phyloP scores from a whole-genome alignment of 2,113 vertebrate genomes.

The Eptesicus fuscus region DNA sequence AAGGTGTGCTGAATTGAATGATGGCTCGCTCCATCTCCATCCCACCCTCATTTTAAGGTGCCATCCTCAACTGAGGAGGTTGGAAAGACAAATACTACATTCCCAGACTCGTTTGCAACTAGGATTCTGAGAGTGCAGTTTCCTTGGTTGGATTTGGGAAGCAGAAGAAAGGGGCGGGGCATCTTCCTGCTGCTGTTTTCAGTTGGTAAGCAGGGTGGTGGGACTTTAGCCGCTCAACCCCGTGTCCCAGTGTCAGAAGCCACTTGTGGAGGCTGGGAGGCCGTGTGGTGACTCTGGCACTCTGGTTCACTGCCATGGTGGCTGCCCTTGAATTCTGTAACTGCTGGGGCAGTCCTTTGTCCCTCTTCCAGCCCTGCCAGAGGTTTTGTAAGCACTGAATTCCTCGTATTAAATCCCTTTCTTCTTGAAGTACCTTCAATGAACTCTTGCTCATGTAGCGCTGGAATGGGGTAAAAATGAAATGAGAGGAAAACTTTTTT shows the following conservation, averaged over 20 bases:
- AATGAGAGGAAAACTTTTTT: background rate
- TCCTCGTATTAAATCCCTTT: background rate
- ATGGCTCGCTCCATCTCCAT: background rate
- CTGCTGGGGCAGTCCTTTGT: background rate
- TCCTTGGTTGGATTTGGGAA: background rate
- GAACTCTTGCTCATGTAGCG: background rate
- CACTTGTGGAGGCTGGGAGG: background rate
- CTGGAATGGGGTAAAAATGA: background rate
- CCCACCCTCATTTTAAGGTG: background rate
- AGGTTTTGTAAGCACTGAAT: background rate
- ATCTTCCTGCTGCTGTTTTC: background rate
- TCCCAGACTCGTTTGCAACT: background rate
- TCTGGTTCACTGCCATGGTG: background rate
- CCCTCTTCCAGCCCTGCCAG: background rate
- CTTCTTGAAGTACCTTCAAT: background rate
- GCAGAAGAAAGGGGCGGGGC: background rate
- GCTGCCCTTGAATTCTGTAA: background rate
- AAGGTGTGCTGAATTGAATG: background rate
- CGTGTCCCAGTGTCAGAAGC: background rate
- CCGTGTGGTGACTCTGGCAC: too few relatives aligned
- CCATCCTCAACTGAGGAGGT: background rate
- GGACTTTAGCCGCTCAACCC: accelerated
- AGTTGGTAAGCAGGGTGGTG: background rate
- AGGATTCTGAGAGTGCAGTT: background rate
- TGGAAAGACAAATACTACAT: background rate